Evolutionary conservation across 2,888 invertebrate species (phyloP).

Genomic region (Drosophila prolongata): DNA sequence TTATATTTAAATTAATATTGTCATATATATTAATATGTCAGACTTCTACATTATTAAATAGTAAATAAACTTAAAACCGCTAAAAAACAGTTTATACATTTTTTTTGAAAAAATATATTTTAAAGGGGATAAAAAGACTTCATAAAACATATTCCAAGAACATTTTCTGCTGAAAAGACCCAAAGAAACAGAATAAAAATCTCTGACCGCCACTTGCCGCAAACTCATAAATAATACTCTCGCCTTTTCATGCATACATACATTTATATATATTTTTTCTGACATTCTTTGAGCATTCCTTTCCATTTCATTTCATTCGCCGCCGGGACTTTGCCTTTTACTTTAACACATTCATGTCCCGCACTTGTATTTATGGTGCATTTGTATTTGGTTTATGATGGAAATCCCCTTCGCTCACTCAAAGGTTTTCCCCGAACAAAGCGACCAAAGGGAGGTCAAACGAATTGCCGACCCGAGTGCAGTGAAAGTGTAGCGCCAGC

Average conservation of each 20-base stretch:
- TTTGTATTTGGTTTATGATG: constrained; percentile 64
- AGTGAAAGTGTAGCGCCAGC: constrained; percentile 56
- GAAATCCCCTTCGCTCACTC: constrained; percentile 68
- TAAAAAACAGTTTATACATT: too few species aligned
- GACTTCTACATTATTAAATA: too few species aligned
- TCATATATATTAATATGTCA: too few species aligned
- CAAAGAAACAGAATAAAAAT: constrained; percentile 8
- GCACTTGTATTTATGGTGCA: constrained; percentile 61
- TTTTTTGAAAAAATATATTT: not conserved
- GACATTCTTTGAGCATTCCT: constrained; percentile 25
- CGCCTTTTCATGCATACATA: constrained; percentile 37
- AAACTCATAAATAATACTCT: constrained; percentile 67
- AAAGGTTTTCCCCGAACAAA: constrained; percentile 54
- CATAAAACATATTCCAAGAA: not conserved
- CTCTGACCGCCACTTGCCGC: constrained; percentile 28
- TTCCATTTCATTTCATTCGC: constrained; percentile 57
- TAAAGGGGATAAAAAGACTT: constrained; percentile 16
- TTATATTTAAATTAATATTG: too few species aligned
- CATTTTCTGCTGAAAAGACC: constrained; percentile 3
- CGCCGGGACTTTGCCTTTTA: constrained; percentile 40
- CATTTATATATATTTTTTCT: constrained; percentile 20
- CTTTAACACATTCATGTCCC: constrained; percentile 47
- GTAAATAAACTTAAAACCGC: too few species aligned
- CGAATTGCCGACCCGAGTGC: constrained; percentile 30
- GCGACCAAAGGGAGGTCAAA: constrained; percentile 22